These are phyloP conservation scores for Vidua chalybeata DNA, from an alignment of 2,113 vertebrate species.

Conservation along the genomic window DNA sequence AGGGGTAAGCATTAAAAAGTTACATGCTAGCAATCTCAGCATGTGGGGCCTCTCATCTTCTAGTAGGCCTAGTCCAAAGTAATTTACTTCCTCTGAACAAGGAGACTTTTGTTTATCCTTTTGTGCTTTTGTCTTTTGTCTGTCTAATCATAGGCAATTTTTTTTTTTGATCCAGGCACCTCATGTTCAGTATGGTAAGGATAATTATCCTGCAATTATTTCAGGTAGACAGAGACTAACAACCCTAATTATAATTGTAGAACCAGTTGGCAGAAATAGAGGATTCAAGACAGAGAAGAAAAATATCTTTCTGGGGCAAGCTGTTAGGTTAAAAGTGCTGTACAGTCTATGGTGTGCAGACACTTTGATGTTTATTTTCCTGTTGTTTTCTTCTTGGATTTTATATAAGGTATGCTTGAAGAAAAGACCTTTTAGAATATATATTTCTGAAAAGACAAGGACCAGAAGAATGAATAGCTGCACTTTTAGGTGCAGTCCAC, in stretches of 20 bases:
- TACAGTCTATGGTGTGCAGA: background rate
- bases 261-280: background rate
- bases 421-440: background rate
- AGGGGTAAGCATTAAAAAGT: background rate
- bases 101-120: background rate
- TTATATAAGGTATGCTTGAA: background rate
- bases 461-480: background rate
- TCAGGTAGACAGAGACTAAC: background rate
- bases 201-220: conserved; percentile 13
- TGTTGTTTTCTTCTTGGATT: background rate
- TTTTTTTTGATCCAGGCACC: background rate
- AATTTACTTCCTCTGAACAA: background rate
- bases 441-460: background rate
- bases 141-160: background rate
- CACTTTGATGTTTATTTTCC: background rate
- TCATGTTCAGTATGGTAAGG: background rate
- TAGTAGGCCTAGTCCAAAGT: background rate
- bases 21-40: background rate
- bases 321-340: background rate
- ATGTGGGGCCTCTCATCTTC: background rate
- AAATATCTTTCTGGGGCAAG: background rate
- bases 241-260: background rate
- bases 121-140: background rate
- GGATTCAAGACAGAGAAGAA: background rate
- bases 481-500: background rate